Percentiles rank a stretch among this genome's conserved stretches.
Evolutionary conservation across 2,113 vertebrate species (phyloP).

Genomic region (Chaenocephalus aceratus): DNA sequence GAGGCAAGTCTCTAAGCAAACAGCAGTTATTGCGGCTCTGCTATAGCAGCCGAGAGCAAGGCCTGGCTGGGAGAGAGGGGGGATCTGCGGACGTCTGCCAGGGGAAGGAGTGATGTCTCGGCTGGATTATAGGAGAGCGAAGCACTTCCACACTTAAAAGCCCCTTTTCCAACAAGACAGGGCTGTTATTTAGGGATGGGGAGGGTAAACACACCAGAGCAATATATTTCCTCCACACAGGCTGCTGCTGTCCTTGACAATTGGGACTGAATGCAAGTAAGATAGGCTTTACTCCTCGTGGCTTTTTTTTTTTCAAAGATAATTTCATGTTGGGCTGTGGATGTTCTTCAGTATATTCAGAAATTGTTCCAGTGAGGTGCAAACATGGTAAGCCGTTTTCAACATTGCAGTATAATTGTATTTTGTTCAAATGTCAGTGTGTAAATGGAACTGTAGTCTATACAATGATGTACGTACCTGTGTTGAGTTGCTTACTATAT

Average conservation of each 20-base stretch:
- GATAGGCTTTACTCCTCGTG: conserved; percentile 45
- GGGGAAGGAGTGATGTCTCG: conserved; percentile 83
- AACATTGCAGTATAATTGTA: neutral
- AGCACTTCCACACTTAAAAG: conserved; percentile 82
- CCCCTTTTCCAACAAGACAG: conserved; percentile 81
- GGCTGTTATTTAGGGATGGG: conserved; percentile 82
- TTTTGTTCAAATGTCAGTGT: conserved; percentile 1
- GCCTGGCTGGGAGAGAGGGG: conserved; percentile 73
- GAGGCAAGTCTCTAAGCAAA: conserved; percentile 83
- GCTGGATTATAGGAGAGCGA: conserved; percentile 82
- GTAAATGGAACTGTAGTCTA: neutral
- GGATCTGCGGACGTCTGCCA: conserved; percentile 83
- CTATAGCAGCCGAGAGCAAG: conserved; percentile 75
- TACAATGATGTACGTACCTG: neutral
- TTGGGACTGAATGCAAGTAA: conserved; percentile 56
- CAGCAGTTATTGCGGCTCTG: conserved; percentile 80
- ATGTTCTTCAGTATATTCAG: conserved; percentile 5
- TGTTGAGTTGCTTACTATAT: conserved; percentile 2
- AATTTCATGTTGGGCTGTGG: conserved; percentile 34
- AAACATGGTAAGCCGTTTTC: conserved; percentile 24
- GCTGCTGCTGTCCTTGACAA: conserved; percentile 64
- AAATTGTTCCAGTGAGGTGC: neutral
- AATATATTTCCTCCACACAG: conserved; percentile 64
- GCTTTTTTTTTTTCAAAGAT: conserved; percentile 6
- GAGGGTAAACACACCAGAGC: conserved; percentile 73